Evolutionary conservation across 2,113 vertebrate genomes (phyloP).

Genomic region (Petaurus breviceps): DNA sequence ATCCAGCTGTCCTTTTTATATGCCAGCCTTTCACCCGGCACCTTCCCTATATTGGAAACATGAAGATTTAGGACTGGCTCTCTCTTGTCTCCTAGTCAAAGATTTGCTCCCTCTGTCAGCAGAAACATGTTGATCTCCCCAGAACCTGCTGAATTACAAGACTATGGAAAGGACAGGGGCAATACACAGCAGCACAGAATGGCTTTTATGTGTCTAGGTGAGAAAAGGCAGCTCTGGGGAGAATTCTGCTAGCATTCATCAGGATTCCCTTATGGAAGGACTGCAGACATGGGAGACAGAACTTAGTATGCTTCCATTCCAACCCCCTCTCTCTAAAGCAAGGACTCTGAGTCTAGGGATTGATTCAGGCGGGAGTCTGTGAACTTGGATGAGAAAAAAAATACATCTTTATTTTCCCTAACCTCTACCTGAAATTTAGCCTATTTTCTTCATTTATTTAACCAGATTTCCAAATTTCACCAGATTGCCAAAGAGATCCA

Average conservation of each 20-base stretch:
- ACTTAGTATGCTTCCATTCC: neutral
- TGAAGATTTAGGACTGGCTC: neutral
- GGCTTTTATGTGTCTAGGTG: neutral
- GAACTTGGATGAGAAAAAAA: neutral
- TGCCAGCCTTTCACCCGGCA: neutral
- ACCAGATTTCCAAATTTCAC: neutral
- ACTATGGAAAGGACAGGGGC: neutral
- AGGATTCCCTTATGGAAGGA: neutral
- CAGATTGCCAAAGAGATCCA: neutral
- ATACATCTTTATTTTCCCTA: neutral
- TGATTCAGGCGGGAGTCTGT: neutral
- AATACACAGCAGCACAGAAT: neutral
- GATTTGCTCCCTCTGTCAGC: neutral
- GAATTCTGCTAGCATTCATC: neutral
- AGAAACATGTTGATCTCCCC: neutral
- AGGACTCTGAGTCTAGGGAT: neutral
- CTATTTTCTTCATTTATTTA: neutral
- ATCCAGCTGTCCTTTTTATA: neutral
- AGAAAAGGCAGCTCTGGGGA: constrained; percentile 5
- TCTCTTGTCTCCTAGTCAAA: constrained; percentile 5
- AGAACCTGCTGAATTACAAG: constrained; percentile 1
- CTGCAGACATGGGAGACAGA: neutral
- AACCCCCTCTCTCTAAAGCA: constrained; percentile 7
- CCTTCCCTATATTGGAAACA: constrained; percentile 25
- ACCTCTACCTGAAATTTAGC: neutral